Evolutionary conservation across 2,888 invertebrate species (phyloP).

Genomic region (Portevinia maculata): DNA sequence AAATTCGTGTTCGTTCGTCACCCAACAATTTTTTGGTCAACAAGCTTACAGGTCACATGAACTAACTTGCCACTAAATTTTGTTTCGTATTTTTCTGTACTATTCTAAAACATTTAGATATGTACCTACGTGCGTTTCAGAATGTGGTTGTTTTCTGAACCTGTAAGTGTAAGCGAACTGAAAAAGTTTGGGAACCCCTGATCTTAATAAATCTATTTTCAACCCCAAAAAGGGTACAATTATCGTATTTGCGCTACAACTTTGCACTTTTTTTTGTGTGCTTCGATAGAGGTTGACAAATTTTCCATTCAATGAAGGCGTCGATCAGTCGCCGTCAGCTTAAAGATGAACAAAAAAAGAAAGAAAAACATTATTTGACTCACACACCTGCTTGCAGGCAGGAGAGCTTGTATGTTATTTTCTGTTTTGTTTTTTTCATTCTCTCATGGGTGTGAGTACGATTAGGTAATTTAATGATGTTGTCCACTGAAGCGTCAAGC

Average conservation of each 20-base stretch:
- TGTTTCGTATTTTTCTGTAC: too few species aligned
- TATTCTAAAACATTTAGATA: too few species aligned
- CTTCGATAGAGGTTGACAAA: not conserved
- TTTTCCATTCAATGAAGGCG: conserved; percentile 32
- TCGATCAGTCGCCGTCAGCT: too few species aligned
- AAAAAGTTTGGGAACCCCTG: too few species aligned
- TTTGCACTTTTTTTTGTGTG: not conserved
- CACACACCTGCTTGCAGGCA: conserved; percentile 9
- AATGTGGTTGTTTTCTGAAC: too few species aligned
- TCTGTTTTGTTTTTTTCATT: not conserved
- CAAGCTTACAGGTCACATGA: too few species aligned
- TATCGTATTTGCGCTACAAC: conserved; percentile 21
- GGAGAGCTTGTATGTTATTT: not conserved
- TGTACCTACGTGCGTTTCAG: too few species aligned
- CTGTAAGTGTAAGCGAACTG: too few species aligned
- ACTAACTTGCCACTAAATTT: too few species aligned
- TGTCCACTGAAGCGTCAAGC: conserved; percentile 34
- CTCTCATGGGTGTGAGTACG: not conserved
- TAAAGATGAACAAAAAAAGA: conserved; percentile 8
- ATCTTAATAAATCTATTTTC: conserved; percentile 13
- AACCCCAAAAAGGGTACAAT: not conserved
- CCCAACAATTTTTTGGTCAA: too few species aligned
- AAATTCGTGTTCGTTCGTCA: too few species aligned
- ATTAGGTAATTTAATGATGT: conserved; percentile 36
- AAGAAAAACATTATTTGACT: not conserved